Base-by-base conservation (phyloP, 2,888 invertebrate genomes). In the Cephus rjabovi region DNA sequence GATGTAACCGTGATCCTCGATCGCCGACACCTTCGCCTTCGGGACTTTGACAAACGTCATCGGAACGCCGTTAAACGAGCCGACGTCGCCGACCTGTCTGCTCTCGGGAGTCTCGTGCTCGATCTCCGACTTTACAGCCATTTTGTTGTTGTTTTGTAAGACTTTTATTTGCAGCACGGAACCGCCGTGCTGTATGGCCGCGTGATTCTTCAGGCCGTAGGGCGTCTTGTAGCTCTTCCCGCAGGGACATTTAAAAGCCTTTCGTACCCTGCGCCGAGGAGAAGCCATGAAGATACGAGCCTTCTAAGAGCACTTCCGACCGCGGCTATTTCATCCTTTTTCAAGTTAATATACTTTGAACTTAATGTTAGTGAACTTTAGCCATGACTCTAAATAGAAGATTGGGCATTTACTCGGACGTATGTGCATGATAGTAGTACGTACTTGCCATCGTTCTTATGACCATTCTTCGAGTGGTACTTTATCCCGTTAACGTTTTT, bases 401-500 rank as follows among this genome's bases (percentile, higher is more conserved):
- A 23, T 56, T 23, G 4, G 40, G 15, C 40, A 40, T 40, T 40
- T 40, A 40, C 40, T 40, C 40, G 23, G 56, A 23, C 56, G 56
- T 56, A 56, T 23, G 56, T 23, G 56, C 23, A 6, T 56, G 15
- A 23, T 56, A 23, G 23, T 56, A 23, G 56, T 79, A 94, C 95
- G 94, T 90, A 96, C 96, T 95, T 96, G 91, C 95, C 95, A 87
- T 96, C 96, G 91, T 96, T 96, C 92, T 96, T 96, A 91, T 97
- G 97, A 12, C 96, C 96, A 91, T 97, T 96, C 92, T 96, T 96
- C 73, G 96, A 96, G 92, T 97, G 97, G 91, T 97, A 97, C 90
- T 97, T 97, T 88, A 97, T 96, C 78, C 97, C 97, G 91, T 97
- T 97, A 79, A 96, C 95, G 90, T 97, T 97, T 92, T 97, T 97